phyloP scores from a whole-genome alignment of 2,113 vertebrate species.

The Aviceda subcristata region DNA sequence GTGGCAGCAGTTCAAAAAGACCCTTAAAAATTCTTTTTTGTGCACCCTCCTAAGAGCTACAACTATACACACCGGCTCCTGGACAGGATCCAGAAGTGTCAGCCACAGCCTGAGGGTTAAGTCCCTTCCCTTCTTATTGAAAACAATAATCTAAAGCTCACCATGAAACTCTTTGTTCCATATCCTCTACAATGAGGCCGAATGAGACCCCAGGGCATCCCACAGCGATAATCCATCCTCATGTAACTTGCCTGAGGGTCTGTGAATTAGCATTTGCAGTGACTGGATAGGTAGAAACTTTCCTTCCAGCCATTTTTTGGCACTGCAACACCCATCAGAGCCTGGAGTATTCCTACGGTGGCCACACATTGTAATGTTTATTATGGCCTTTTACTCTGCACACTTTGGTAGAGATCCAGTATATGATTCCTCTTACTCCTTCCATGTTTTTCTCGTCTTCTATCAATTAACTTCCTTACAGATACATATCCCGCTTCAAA shows the following conservation, averaged over 20 bases:
- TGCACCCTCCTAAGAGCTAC: neutral
- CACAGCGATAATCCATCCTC: conserved; percentile 10
- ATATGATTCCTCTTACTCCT: neutral
- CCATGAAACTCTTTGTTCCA: conserved; percentile 17
- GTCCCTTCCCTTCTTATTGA: neutral
- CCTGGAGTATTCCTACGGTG: neutral
- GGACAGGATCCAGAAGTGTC: neutral
- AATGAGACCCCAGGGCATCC: conserved; percentile 16
- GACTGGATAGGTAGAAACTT: neutral
- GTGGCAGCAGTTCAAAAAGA: neutral
- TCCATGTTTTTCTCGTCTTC: neutral
- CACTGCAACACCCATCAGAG: neutral
- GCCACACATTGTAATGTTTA: neutral
- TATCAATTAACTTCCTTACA: neutral
- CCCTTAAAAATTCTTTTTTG: neutral
- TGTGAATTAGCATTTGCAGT: neutral
- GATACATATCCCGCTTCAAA: neutral
- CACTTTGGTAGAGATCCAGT: neutral
- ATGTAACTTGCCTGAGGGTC: conserved; percentile 14
- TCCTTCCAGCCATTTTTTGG: neutral
- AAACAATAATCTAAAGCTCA: conserved; percentile 37
- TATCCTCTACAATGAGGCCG: neutral
- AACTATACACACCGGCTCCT: neutral
- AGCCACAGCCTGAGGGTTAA: neutral
- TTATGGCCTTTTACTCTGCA: neutral